A percentile compares a stretch with the other conserved stretches of the same genome.
phyloP scores from a whole-genome alignment of 2,888 invertebrate species.

The Drosophila sordidapex region DNA sequence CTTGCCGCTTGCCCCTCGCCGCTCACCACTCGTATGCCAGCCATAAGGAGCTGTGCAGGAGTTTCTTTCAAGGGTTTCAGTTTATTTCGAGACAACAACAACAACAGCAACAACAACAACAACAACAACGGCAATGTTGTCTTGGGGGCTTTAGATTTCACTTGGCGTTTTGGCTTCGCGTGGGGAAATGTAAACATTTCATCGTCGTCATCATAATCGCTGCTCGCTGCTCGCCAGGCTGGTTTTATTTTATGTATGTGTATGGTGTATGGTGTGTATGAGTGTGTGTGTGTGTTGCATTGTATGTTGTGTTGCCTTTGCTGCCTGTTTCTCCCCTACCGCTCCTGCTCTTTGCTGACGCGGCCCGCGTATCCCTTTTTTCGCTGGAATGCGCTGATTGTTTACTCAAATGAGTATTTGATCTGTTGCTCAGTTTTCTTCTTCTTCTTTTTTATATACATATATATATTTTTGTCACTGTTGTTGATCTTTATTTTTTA shows the following conservation, averaged over 20 bases:
- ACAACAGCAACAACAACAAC: slow-evolving; percentile 9
- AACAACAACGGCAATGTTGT: not conserved
- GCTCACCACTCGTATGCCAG: slow-evolving; percentile 17
- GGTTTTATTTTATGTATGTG: slow-evolving; percentile 29
- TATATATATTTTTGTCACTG: slow-evolving; percentile 39
- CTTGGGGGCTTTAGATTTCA: slow-evolving; percentile 74
- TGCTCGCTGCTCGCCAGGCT: slow-evolving; percentile 38
- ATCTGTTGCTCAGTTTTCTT: slow-evolving; percentile 58
- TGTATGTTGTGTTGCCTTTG: slow-evolving; percentile 7
- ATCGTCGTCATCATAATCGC: slow-evolving; percentile 71
- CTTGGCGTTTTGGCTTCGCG: slow-evolving; percentile 61
- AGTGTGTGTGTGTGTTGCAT: slow-evolving; percentile 14
- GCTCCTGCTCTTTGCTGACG: slow-evolving; percentile 30
- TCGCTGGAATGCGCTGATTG: slow-evolving; percentile 71
- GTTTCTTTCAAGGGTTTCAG: slow-evolving; percentile 71
- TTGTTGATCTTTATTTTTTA: slow-evolving; percentile 34
- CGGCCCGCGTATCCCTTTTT: slow-evolving; percentile 71
- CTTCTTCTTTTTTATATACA: slow-evolving; percentile 4
- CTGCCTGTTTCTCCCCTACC: not conserved
- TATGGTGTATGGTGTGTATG: slow-evolving; percentile 2
- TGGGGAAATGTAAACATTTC: slow-evolving; percentile 80
- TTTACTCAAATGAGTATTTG: slow-evolving; percentile 77
- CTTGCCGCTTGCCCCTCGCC: slow-evolving; percentile 18
- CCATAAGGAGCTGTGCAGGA: slow-evolving; percentile 64
- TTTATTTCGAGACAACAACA: slow-evolving; percentile 50